Evolutionary conservation across 2,888 invertebrate species (phyloP), one percentile per base, ranked within the genome.

Genomic region (Drosophila borealis): DNA sequence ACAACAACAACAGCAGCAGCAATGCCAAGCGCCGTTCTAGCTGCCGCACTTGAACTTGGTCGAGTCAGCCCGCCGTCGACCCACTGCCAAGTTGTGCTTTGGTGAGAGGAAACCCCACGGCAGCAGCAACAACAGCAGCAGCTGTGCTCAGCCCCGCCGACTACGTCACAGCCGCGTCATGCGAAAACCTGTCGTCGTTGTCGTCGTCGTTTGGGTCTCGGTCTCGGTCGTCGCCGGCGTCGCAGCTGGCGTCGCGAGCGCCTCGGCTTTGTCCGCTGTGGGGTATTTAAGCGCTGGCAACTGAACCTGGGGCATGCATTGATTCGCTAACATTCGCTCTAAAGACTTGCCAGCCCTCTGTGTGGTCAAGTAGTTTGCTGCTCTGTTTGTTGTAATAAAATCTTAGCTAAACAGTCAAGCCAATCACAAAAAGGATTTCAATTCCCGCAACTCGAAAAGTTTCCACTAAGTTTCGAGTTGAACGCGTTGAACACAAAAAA

Each of bases 241-340:
- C 45, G 63, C 53, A 44, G 51, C 13, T 29, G 69, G 39, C 53
- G 66, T 49, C 61, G 69, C 49, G 51, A 17, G 49, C 50, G 69
- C 60, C 69, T 79, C 71, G 73, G 74, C 66, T 72, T 25, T 25
- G 41, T 70, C 46, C 45, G 49, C 44, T 48, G 64, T 56, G 57
- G 90, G 91, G 92, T 94, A 94, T 94, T 94, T 94, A 94, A 94
- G 94, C 93, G 94, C 93, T 93, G 93, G 94, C 93, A 93, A 92
- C 93, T 93, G 94, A 93, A 93, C 93, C 93, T 93, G 93, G 93
- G 93, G 90, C 93, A 94, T 94, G 94, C 94, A 94, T 94, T 94
- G 94, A 94, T 94, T 94, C 94, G 94, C 94, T 94, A 94, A 94
- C 94, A 94, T 94, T 93, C 94, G 92, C 93, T 93, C 93, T 93